Conservation (phyloP, 2,888 invertebrate species). For the Philereme transversata region DNA sequence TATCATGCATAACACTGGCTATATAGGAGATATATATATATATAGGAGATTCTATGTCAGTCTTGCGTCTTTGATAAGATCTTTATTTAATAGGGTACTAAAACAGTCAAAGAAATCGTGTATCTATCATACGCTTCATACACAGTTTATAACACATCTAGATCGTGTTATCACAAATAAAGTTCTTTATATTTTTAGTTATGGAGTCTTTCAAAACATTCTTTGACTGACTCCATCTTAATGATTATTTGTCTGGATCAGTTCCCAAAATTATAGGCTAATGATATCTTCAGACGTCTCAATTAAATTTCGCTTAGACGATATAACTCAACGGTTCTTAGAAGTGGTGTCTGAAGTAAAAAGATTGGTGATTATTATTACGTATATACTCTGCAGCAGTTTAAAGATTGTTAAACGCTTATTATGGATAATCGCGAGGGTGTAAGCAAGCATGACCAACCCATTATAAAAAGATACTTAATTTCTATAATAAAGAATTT, state of each 20-base stretch:
- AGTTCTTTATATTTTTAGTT: no score
- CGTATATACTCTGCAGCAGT: conserved; percentile 27
- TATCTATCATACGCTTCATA: no score
- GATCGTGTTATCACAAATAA: no score
- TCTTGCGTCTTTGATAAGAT: no score
- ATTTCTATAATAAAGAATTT: conserved; percentile 76
- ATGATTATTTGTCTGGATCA: conserved; percentile 6
- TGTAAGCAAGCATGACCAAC: conserved; percentile 68
- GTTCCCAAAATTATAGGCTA: conserved; percentile 11
- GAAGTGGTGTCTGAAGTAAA: conserved; percentile 12
- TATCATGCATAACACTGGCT: no score
- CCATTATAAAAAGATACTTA: conserved; percentile 72
- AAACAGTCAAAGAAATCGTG: no score
- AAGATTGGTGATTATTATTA: conserved; percentile 5
- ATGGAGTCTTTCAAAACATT: no score
- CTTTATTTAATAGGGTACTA: no score
- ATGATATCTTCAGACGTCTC: conserved; percentile 25
- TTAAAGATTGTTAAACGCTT: conserved; percentile 63
- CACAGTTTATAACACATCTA: no score
- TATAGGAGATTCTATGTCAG: no score
- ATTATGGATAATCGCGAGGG: conserved; percentile 71
- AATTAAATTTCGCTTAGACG: conserved; percentile 39
- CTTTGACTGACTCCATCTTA: conserved; percentile 1
- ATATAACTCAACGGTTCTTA: conserved; percentile 14
- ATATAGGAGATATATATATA: no score